Evolutionary conservation across 92 coral and sea anemone species (phyloP).

Genomic region (Heliopora coerulea): DNA sequence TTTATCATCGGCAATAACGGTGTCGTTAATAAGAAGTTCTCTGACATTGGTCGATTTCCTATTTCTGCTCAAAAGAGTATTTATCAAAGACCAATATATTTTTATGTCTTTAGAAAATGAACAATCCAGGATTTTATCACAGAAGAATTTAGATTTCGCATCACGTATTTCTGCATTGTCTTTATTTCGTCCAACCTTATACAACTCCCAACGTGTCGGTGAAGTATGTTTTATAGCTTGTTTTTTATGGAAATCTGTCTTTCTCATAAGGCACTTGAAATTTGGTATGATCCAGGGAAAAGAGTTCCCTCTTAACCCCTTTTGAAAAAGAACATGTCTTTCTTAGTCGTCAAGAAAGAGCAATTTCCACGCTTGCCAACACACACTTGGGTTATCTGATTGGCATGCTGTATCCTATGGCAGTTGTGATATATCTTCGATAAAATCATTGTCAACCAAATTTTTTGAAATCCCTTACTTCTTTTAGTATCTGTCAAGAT

Average conservation of each 20-base stretch:
- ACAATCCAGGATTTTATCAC: constrained; percentile 43
- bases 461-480: constrained; percentile 43
- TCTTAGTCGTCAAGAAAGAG: constrained; percentile 29
- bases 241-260: constrained; percentile 26
- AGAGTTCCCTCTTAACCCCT: constrained; percentile 6
- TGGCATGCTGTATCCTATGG: constrained; percentile 26
- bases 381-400: constrained; percentile 32
- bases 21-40: constrained; percentile 10
- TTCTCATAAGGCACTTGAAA: constrained; percentile 5
- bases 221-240: constrained; percentile 21
- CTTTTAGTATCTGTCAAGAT: constrained; percentile 8
- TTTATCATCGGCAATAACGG: not conserved
- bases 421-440: constrained; percentile 26
- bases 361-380: constrained; percentile 51
- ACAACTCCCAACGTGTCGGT: constrained; percentile 30
- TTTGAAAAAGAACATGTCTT: constrained; percentile 28
- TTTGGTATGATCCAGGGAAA: constrained; percentile 34
- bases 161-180: constrained; percentile 34
- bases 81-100: constrained; percentile 25
- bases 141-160: constrained; percentile 39
- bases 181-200: constrained; percentile 42
- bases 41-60: not conserved
- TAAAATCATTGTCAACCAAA: constrained; percentile 31
- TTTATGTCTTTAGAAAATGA: not conserved
- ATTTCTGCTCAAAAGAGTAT: not conserved